Conservation (phyloP, 2,113 vertebrate species). For the Pteruthius melanotis region DNA sequence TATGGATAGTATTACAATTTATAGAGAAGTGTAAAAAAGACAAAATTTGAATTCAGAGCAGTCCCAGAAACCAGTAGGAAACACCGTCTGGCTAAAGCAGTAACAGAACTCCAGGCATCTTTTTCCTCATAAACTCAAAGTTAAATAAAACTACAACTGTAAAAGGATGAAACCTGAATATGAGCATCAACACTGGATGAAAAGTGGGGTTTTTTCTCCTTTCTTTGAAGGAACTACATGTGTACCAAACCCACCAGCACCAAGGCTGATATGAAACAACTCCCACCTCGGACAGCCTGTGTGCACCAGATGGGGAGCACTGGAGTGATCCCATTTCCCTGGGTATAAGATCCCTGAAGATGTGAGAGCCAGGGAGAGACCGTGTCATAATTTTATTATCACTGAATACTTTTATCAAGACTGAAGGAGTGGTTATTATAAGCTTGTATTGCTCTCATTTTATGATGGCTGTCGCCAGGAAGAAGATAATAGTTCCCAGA, state of each 20-base stretch:
- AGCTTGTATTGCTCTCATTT: background rate
- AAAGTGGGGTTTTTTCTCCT: accelerated
- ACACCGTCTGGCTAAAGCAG: background rate
- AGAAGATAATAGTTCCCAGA: conserved; percentile 23
- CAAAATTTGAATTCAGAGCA: background rate
- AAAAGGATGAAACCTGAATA: background rate
- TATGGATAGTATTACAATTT: background rate
- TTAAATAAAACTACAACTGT: background rate
- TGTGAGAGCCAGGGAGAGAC: background rate
- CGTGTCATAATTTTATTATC: background rate
- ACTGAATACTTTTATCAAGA: background rate
- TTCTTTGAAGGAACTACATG: background rate
- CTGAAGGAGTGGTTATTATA: background rate
- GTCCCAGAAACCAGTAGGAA: background rate
- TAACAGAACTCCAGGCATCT: background rate
- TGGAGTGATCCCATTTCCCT: background rate
- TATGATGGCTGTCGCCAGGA: conserved; percentile 29
- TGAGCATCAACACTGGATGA: background rate
- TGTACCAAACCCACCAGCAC: background rate
- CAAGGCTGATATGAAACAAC: background rate
- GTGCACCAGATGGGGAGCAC: background rate
- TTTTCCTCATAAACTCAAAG: background rate
- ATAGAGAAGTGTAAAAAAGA: background rate
- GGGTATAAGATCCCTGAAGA: background rate
- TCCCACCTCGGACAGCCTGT: accelerated